A percentile compares a stretch with the other conserved stretches of the same genome.
These are phyloP conservation scores for Malacosoma neustria DNA, from an alignment of 2,888 invertebrate genomes.

Conservation along the genomic window DNA sequence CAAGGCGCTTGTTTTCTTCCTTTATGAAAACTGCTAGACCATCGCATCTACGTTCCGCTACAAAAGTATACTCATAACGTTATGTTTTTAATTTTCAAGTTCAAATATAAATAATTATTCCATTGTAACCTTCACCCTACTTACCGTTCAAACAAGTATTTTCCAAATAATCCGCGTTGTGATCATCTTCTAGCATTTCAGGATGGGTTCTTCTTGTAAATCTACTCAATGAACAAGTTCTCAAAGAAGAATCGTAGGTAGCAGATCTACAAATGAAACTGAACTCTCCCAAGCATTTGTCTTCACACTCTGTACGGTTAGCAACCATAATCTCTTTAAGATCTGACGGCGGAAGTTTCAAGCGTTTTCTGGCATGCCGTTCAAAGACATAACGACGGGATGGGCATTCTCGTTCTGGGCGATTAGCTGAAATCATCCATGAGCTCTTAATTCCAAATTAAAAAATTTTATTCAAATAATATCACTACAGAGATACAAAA, in stretches of 20 bases:
- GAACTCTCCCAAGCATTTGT: slow-evolving; percentile 91
- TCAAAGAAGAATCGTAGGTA: slow-evolving; percentile 84
- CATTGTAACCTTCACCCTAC: slow-evolving; percentile 4
- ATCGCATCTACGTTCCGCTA: slow-evolving; percentile 90
- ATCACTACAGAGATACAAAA: no score
- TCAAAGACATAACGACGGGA: slow-evolving; percentile 92
- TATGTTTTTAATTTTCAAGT: neutral
- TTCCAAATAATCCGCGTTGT: slow-evolving; percentile 91
- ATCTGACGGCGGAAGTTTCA: slow-evolving; percentile 86
- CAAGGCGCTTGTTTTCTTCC: slow-evolving; percentile 90
- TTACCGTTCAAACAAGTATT: slow-evolving; percentile 92
- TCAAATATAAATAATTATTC: neutral
- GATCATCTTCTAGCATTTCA: slow-evolving; percentile 87
- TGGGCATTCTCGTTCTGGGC: slow-evolving; percentile 91
- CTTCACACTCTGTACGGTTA: slow-evolving; percentile 92
- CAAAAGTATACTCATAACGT: slow-evolving; percentile 12
- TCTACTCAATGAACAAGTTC: slow-evolving; percentile 86
- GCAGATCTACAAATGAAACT: slow-evolving; percentile 92
- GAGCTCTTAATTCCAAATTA: no score
- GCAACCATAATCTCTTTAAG: slow-evolving; percentile 89
- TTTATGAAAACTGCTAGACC: slow-evolving; percentile 91
- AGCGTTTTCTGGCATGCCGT: slow-evolving; percentile 87
- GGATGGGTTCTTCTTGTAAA: slow-evolving; percentile 92
- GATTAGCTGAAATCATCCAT: slow-evolving; percentile 77
- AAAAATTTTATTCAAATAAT: no score